Evolutionary conservation across 2,797 vertebrate genomes (phyloP), one percentile per base, ranked within the genome.

Genomic region (Decapterus maruadsi): DNA sequence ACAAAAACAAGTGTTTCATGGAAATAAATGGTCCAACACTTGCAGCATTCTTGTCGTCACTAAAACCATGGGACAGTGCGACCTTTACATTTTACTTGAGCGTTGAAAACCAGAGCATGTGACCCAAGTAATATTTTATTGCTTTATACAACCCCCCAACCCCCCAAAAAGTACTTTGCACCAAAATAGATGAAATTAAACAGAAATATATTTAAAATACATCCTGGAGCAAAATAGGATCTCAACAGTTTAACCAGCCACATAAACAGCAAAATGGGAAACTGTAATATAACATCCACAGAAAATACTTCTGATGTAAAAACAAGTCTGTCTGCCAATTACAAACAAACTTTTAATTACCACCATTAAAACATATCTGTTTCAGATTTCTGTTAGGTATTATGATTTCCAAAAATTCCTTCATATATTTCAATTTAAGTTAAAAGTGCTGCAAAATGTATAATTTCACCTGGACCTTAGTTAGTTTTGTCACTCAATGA

Each of bases 121-220:
- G 31, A 65, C 29, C 66, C 26, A 87, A 60, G 38, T 70, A n/a
- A n/a, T 43, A 9, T 43, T 84, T 72, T 80, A 83, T 80, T 78
- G 66, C 48, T 68, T 80, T 81, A 42, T 84, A 86, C 69, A 83
- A 62, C 16, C 45, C 20, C 46, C 19, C 19, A 1, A 14, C 31
- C 46, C 43, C 38, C n/a, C 68, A 60, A 81, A 53, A 46, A 19
- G 8, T 40, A 82, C 8, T 29, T 73, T 50, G 9, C 17, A 77
- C 11, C 62, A 77, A 50, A 51, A 51, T 72, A 68, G 2, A 66
- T 9, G 67, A 60, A n/a, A 58, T 9, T 8, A 63, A 70, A 64
- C 42, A 57, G 34, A 60, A 63, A 73, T 5, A 56, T 14, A 42
- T 78, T 66, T 76, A 38, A 82, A 80, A 81, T n/a, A 31, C 53